phyloP scores from a whole-genome alignment of 2,888 invertebrate species.

The Argynnis bischoffii region DNA sequence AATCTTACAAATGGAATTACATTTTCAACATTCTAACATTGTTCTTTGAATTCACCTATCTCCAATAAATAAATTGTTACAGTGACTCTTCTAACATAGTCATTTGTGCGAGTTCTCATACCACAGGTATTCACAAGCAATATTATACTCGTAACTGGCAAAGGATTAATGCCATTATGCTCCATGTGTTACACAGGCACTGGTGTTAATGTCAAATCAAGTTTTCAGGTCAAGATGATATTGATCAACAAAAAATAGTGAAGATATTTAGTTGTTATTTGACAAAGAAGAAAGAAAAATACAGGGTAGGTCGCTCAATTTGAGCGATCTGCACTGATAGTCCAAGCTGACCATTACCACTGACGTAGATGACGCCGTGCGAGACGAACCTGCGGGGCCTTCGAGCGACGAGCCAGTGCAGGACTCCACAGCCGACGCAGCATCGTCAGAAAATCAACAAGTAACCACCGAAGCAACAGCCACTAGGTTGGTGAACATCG shows the following conservation, averaged over 20 bases:
- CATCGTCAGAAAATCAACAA: conserved; percentile 63
- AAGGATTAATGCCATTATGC: conserved; percentile 54
- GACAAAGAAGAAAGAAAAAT: conserved; percentile 46
- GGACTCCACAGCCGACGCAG: conserved; percentile 54
- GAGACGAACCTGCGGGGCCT: conserved; percentile 57
- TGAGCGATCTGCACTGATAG: conserved; percentile 70
- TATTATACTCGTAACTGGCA: conserved; percentile 53
- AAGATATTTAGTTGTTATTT: conserved; percentile 27
- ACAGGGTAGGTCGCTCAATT: conserved; percentile 70
- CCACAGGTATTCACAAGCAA: conserved; percentile 48
- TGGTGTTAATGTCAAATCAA: conserved; percentile 80
- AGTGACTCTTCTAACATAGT: conserved; percentile 35
- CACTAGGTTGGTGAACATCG: conserved; percentile 80
- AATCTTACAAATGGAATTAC: conserved; percentile 36
- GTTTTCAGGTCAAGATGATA: conserved; percentile 76
- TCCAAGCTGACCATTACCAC: conserved; percentile 60
- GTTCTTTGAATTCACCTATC: conserved; percentile 39
- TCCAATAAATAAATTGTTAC: conserved; percentile 38
- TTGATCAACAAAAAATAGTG: conserved; percentile 38
- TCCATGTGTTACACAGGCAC: conserved; percentile 59
- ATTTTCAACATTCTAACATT: conserved; percentile 41
- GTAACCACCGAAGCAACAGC: conserved; percentile 70
- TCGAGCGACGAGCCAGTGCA: conserved; percentile 56
- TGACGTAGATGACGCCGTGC: conserved; percentile 75
- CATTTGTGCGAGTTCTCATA: conserved; percentile 41